Evolutionary conservation across 2,797 vertebrate genomes (phyloP).

Genomic region (Sarcophilus harrisii): DNA sequence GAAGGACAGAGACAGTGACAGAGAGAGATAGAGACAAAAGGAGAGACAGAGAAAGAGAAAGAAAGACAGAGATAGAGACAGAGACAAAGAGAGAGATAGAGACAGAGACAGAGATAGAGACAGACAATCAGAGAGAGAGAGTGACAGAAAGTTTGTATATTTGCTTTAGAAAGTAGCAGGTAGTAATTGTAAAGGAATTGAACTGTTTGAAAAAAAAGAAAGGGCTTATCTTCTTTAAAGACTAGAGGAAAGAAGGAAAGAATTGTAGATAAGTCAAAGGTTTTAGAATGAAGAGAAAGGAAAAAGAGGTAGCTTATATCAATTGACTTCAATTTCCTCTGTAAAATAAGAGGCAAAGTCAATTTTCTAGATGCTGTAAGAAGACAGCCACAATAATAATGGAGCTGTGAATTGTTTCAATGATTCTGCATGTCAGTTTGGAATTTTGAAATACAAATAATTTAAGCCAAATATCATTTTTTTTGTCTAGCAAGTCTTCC

Average conservation of each 20-base stretch:
- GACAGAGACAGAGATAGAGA: not conserved
- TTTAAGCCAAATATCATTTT: not conserved
- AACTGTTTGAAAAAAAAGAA: not conserved
- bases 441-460: not conserved
- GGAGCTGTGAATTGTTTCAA: not conserved
- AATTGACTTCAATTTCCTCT: not conserved
- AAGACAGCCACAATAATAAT: not conserved
- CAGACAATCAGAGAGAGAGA: not conserved
- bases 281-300: not conserved
- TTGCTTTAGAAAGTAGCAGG: not conserved
- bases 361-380: not conserved
- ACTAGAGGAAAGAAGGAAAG: not conserved
- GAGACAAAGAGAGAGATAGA: too few relatives aligned
- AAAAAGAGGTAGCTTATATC: not conserved
- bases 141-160: not conserved
- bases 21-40: too few relatives aligned
- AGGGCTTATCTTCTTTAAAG: not conserved
- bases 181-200: not conserved
- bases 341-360: not conserved
- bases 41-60: too few relatives aligned
- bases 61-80: too few relatives aligned
- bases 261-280: not conserved
- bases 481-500: not conserved
- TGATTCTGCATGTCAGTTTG: not conserved
- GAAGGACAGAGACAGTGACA: too few relatives aligned